Conservation (phyloP, 2,888 invertebrate species). For the Corbicula japonica region DNA sequence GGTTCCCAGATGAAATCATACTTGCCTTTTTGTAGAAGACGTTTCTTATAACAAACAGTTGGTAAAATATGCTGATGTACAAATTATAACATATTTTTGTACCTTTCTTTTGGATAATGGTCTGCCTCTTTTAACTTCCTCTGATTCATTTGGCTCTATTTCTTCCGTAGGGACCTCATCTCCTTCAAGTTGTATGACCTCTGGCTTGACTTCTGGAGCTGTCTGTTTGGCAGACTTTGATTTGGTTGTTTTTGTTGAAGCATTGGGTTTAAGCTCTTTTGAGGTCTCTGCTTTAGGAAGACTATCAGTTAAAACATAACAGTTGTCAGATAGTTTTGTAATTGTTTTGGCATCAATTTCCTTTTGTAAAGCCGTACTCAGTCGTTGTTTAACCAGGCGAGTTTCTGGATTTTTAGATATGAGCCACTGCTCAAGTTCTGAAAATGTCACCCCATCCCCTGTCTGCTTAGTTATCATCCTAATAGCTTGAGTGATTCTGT, state of each 20-base stretch:
- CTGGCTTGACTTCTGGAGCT: constrained; percentile 89
- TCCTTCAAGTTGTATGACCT: no score
- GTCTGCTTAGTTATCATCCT: constrained; percentile 62
- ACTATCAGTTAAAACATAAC: constrained; percentile 84
- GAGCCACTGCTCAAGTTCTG: constrained; percentile 82
- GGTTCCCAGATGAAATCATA: no score
- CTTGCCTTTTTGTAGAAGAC: no score
- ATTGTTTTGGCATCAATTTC: constrained; percentile 91
- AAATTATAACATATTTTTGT: no score
- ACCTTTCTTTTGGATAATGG: constrained; percentile 82
- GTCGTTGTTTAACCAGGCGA: constrained; percentile 79
- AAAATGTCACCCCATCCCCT: constrained; percentile 73
- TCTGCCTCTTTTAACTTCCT: constrained; percentile 63
- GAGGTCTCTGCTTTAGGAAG: constrained; percentile 43
- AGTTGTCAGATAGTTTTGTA: constrained; percentile 87
- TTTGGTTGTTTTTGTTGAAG: constrained; percentile 69
- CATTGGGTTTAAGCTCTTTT: constrained; percentile 19
- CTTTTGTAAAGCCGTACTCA: constrained; percentile 90
- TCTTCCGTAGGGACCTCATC: constrained; percentile 87
- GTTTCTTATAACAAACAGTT: no score
- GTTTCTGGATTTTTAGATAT: constrained; percentile 74
- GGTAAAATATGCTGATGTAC: no score
- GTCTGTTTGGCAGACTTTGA: not conserved
- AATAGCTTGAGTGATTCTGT: constrained; percentile 74
- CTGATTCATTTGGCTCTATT: constrained; percentile 89